Evolutionary conservation across 2,888 invertebrate species (phyloP), one percentile per base, ranked within the genome.

Genomic region (Panzeria rudis): DNA sequence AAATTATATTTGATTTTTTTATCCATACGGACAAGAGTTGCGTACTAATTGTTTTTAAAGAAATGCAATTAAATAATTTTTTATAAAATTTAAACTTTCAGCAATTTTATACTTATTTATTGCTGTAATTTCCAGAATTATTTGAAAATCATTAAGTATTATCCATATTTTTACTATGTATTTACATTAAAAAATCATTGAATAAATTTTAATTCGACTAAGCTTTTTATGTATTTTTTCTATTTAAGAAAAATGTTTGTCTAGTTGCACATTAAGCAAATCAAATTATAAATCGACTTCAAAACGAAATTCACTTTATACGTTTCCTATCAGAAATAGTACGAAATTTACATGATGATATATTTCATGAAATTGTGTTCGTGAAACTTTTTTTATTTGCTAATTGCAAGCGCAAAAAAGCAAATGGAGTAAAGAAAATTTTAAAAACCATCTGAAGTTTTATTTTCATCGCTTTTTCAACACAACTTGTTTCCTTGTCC

Each of bases 131-230:
- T 47, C 29, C 13, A 71, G 23, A 7, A 75, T 32, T 35, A 17
- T 56, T 41, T 54, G 20, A 11, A 56, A 64, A 56, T 35, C 56
- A 68, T 47, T 68, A 9, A 77, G 23, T 56, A 59, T 59, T 35
- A 68, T 15, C 20, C 20, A 56, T 54, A 56, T 47, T 77, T 77
- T 66, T 68, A 56, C n/a, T 17, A 50, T 15, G 4, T 38, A 61
- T 78, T 59, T 77, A 68, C 47, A 59, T 59, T 17, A 20, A 68
- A 23, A 50, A 38, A 50, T 52, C 6, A 69, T 38, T 35, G 15
- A 78, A 69, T 78, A 61, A 61, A 61, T 61, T 78, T 69, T 61
- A 61, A 78, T 35, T 77, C 44, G 6, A 50, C 0, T 61, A 35
- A 72, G 41, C 1, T 23, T 41, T 66, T 47, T 44, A n/a, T 8